Evolutionary conservation across 2,888 invertebrate genomes (phyloP).

Genomic region (Agrotis clavis): DNA sequence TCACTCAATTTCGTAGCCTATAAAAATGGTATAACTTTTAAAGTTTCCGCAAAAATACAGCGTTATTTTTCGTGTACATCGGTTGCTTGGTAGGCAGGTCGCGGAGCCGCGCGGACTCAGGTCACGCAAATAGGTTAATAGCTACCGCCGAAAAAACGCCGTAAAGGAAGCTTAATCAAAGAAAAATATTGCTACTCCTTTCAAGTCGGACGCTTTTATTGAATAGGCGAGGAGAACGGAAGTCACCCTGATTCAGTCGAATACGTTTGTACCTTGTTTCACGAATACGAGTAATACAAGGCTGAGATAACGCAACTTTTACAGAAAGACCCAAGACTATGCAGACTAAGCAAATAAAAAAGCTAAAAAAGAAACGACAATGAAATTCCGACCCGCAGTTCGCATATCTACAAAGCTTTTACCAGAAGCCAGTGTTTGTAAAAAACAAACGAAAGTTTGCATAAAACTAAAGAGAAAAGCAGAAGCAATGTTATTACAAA

Average conservation of each 20-base stretch:
- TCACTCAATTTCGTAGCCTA: constrained; percentile 29
- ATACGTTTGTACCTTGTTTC: constrained; percentile 46
- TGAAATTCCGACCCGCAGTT: constrained; percentile 41
- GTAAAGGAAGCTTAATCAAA: constrained; percentile 80
- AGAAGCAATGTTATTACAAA: constrained; percentile 26
- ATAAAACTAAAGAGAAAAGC: constrained; percentile 50
- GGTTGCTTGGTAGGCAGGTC: constrained; percentile 62
- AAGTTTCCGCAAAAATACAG: constrained; percentile 57
- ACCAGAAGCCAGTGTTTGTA: constrained; percentile 30
- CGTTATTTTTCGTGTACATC: constrained; percentile 59
- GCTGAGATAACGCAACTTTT: constrained; percentile 45
- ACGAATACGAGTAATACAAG: constrained; percentile 47
- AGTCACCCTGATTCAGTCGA: constrained; percentile 51
- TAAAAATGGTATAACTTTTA: constrained; percentile 53
- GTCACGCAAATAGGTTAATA: constrained; percentile 86
- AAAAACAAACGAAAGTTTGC: constrained; percentile 45
- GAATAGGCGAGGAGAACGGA: constrained; percentile 64
- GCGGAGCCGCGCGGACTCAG: constrained; percentile 69
- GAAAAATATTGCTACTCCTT: constrained; percentile 79
- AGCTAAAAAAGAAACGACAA: constrained; percentile 39
- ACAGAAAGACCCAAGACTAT: constrained; percentile 29
- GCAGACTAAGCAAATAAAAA: constrained; percentile 31
- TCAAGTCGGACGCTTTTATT: constrained; percentile 71
- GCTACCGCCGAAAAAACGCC: constrained; percentile 77
- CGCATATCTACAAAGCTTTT: constrained; percentile 51